Percentiles rank a stretch among this genome's conserved stretches.
Conservation (phyloP, 2,888 invertebrate genomes). For the Tipula lateralis region DNA sequence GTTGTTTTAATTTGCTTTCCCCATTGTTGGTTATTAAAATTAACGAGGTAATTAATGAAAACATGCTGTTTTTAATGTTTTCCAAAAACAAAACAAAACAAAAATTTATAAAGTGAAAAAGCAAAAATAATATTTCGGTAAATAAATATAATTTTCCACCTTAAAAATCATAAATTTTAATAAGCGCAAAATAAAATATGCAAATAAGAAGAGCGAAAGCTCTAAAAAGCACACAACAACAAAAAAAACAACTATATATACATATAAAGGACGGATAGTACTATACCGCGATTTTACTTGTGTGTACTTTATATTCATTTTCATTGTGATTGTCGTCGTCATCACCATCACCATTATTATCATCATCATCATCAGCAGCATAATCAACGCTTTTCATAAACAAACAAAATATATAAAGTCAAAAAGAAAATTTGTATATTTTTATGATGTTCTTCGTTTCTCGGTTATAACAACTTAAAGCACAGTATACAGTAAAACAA, state of each 20-base stretch:
- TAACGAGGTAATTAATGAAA: conserved; percentile 6
- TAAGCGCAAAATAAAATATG: background rate
- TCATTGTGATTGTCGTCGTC: background rate
- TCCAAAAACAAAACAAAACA: background rate
- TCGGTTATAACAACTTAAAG: no score
- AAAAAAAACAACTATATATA: background rate
- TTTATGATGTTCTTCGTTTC: background rate
- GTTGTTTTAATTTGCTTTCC: conserved; percentile 4
- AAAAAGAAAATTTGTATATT: background rate
- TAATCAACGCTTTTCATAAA: conserved; percentile 19
- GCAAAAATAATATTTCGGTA: background rate
- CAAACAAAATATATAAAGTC: background rate
- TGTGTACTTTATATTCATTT: background rate
- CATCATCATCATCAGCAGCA: background rate
- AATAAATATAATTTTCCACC: background rate
- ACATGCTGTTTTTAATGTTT: conserved; percentile 15
- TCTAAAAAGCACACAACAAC: background rate
- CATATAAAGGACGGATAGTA: background rate
- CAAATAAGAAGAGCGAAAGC: background rate
- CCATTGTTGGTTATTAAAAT: conserved; percentile 11
- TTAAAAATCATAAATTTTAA: conserved; percentile 19
- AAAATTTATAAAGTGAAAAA: background rate
- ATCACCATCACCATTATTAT: background rate
- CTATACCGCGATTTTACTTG: background rate
- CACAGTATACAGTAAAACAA: background rate